Evolutionary conservation across 2,113 vertebrate genomes (phyloP), one percentile per base, ranked within the genome.

Genomic region (Heterotis niloticus): DNA sequence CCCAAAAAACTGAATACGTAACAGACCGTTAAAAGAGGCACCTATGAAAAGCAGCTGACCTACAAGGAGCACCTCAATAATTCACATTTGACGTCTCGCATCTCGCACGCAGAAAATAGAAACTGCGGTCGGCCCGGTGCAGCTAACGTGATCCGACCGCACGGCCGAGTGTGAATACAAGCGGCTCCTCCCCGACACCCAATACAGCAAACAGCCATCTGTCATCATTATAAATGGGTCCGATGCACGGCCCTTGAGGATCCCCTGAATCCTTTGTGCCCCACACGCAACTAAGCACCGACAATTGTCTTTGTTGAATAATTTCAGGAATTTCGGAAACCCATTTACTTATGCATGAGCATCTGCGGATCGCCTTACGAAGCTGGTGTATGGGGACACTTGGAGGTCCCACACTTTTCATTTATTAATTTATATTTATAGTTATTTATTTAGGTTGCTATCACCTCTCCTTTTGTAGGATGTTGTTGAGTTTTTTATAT

Each of bases 241-340:
- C 84, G 84, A 90, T 87, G 88, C 87, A 87, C 81, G 83, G 83
- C 91, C 90, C 90, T 93, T 92, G 91, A 88, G 90, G 85, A 86
- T 65, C 80, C 62, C 81, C 73, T 90, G 83, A 88, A 91, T 91
- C 85, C 91, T 90, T 91, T 84, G 92, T 91, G 89, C 83, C 74
- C 81, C 88, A 84, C 80, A 81, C 78, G 82, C 90, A 92, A 91
- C 91, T 91, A 91, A 91, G 84, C 80, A 75, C 81, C 78, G 81
- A 82, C 88, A 87, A 90, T 91, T 89, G 89, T 90, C 87, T 81
- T 67, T 78, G 7, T 7, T 91, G 76, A 92, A 93, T 93, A 86
- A 91, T 91, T 92, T 84, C 91, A 76, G 82, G 80, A 84, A 85
- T 87, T 88, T 88, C 86, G 84, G 86, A 90, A 89, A 91, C 83